Evolutionary conservation across 2,113 vertebrate species (phyloP).

Genomic region (Amazona guildingii): DNA sequence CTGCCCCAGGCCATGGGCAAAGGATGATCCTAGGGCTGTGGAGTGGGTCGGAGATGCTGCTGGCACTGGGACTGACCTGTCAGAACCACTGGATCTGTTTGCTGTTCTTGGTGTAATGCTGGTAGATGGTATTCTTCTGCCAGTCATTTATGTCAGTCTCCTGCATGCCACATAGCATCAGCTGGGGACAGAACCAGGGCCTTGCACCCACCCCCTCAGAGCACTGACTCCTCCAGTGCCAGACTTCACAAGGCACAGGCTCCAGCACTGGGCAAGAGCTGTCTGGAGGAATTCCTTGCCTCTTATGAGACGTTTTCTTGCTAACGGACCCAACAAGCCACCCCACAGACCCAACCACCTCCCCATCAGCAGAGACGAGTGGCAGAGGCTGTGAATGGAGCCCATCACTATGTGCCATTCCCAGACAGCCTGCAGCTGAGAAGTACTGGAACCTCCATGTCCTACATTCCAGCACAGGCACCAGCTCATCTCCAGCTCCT

Average conservation of each 20-base stretch:
- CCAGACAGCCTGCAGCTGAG: too few species aligned
- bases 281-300: neutral
- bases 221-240: accelerated
- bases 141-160: slow-evolving; percentile 95
- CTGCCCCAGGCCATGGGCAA: neutral
- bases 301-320: accelerated
- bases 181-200: slow-evolving; percentile 59
- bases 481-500: slow-evolving; percentile 85
- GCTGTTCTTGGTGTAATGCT: slow-evolving; percentile 98
- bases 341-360: neutral
- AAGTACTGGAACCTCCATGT: accelerated
- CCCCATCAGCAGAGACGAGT: accelerated
- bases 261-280: neutral
- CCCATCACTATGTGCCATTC: accelerated
- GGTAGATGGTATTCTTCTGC: slow-evolving; percentile 97
- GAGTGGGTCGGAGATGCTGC: neutral
- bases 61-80: slow-evolving; percentile 80
- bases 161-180: slow-evolving; percentile 99
- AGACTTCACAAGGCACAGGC: neutral
- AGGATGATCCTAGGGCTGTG: neutral
- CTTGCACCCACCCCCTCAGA: accelerated
- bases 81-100: slow-evolving; percentile 99
- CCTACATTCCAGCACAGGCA: neutral
- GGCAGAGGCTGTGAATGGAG: neutral
- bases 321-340: accelerated